Conservation (phyloP, 1,140 invertebrate genomes). For the Anastatus disparis region DNA sequence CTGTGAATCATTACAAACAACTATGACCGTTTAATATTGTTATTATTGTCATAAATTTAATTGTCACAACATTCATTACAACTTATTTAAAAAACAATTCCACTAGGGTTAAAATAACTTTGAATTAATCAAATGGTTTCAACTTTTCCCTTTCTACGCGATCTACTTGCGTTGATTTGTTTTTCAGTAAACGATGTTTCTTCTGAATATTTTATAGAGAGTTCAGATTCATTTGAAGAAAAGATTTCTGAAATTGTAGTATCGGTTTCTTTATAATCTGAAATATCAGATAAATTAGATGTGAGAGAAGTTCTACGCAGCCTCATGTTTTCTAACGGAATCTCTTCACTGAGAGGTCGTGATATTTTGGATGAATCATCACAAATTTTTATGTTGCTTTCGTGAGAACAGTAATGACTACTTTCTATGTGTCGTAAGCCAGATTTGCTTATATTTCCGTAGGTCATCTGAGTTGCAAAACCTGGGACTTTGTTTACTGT, state of each 20-base stretch:
- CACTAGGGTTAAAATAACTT: too few relatives aligned
- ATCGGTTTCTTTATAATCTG: not conserved
- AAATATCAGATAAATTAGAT: constrained; percentile 44
- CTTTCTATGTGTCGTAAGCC: constrained; percentile 55
- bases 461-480: constrained; percentile 74
- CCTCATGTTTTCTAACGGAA: constrained; percentile 84
- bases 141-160: constrained; percentile 71
- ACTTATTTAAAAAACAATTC: too few relatives aligned
- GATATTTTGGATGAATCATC: constrained; percentile 79
- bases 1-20: too few relatives aligned
- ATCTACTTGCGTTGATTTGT: constrained; percentile 58
- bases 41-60: too few relatives aligned
- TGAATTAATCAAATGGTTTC: constrained; percentile 73
- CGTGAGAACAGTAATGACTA: constrained; percentile 47
- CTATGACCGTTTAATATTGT: too few relatives aligned
- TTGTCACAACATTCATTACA: too few relatives aligned
- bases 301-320: constrained; percentile 57
- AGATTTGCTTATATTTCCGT: constrained; percentile 60
- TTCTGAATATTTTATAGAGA: constrained; percentile 67
- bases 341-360: constrained; percentile 82
- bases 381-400: constrained; percentile 47
- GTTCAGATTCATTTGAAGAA: not conserved
- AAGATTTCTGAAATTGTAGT: constrained; percentile 35
- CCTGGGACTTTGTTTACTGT: constrained; percentile 74
- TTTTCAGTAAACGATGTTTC: constrained; percentile 77